These are phyloP conservation scores for Lophius americanus DNA, from an alignment of 2,797 vertebrate genomes.

Conservation along the genomic window DNA sequence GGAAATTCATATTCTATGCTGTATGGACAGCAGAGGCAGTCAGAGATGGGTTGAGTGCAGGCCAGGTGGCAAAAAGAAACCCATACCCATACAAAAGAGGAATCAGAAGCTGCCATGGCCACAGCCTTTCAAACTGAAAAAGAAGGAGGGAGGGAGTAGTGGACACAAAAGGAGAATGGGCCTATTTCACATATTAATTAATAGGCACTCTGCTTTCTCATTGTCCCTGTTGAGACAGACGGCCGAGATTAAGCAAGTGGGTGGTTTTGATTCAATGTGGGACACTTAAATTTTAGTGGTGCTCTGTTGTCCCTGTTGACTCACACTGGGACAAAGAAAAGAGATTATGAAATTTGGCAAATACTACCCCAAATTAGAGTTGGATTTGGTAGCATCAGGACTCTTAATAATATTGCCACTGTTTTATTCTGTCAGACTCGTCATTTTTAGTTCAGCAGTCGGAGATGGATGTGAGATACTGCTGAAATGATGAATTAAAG, in stretches of 20 bases:
- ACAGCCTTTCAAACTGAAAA: slow-evolving; percentile 41
- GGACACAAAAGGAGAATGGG: slow-evolving; percentile 27
- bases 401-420: not conserved
- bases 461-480: not conserved
- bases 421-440: not conserved
- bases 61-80: no score
- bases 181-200: slow-evolving; percentile 49
- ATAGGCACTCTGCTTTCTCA: slow-evolving; percentile 45
- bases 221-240: slow-evolving; percentile 27
- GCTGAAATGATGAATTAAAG: no score
- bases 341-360: not conserved
- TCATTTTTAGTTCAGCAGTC: not conserved
- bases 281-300: slow-evolving; percentile 44
- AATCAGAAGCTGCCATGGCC: slow-evolving; percentile 45
- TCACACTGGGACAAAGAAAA: slow-evolving; percentile 11
- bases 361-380: slow-evolving; percentile 16
- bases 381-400: not conserved
- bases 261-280: slow-evolving; percentile 48
- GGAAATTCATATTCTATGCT: not conserved
- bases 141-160: slow-evolving; percentile 14
- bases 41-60: slow-evolving; percentile 13
- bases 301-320: slow-evolving; percentile 35
- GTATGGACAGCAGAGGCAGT: slow-evolving; percentile 9
- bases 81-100: slow-evolving; percentile 24
- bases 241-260: slow-evolving; percentile 32